Conservation (phyloP, 2,888 invertebrate genomes). For the Bimastos eiseni region DNA sequence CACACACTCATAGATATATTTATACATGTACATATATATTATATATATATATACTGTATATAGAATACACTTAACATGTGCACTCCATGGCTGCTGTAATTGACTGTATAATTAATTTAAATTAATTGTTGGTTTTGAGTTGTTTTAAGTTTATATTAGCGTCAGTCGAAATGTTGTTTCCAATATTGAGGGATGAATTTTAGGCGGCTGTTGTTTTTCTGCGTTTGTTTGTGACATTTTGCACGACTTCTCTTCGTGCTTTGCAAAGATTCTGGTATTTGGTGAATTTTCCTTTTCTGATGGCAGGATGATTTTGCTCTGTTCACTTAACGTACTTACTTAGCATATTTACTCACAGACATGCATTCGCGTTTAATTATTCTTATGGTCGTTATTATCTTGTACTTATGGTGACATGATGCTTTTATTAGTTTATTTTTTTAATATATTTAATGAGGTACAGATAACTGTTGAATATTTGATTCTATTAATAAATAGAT, state of each 20-base stretch:
- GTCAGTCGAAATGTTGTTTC: background rate
- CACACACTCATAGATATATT: background rate
- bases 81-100: background rate
- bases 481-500: constrained; percentile 13
- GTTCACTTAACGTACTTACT: background rate
- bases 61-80: background rate
- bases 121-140: constrained; percentile 13
- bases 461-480: constrained; percentile 13
- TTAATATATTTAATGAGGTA: constrained; percentile 13
- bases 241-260: background rate
- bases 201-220: background rate
- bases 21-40: too few relatives aligned
- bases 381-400: background rate
- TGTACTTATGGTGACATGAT: background rate
- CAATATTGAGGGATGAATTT: background rate
- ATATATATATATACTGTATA: background rate
- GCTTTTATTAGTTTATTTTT: constrained; percentile 13
- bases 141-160: background rate
- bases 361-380: background rate
- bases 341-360: background rate
- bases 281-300: background rate
- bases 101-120: background rate
- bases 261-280: background rate
- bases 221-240: background rate
- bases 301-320: constrained; percentile 1